These are phyloP conservation scores for Diacarnus erythraeanus DNA, from an alignment of 37 sponge, comb jelly and placozoan species.

Conservation along the genomic window DNA sequence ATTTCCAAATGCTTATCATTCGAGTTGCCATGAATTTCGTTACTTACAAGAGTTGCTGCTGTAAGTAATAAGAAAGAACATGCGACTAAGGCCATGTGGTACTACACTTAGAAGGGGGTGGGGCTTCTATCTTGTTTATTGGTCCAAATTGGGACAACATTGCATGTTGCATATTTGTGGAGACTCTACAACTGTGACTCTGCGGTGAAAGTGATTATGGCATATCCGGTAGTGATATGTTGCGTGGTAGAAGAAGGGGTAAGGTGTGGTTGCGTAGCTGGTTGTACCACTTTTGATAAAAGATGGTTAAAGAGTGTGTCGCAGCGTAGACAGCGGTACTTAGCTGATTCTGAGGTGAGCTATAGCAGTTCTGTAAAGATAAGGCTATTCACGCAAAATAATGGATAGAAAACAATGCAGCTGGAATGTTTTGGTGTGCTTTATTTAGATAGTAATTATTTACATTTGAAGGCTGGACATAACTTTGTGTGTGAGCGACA, in stretches of 20 bases:
- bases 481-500: conserved; percentile 75
- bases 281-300: conserved; percentile 49
- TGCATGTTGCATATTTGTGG: conserved; percentile 3
- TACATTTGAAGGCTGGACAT: conserved; percentile 56
- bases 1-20: conserved; percentile 13
- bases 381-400: too few relatives aligned
- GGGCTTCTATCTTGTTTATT: too few relatives aligned
- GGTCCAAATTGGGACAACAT: not conserved
- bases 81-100: too few relatives aligned
- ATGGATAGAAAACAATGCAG: too few relatives aligned
- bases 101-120: too few relatives aligned
- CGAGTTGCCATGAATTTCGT: not conserved
- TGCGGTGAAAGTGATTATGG: not conserved
- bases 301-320: conserved; percentile 36
- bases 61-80: too few relatives aligned
- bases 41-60: too few relatives aligned
- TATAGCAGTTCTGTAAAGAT: too few relatives aligned
- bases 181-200: too few relatives aligned
- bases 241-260: conserved; percentile 74
- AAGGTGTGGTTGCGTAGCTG: conserved; percentile 51
- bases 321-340: conserved; percentile 47
- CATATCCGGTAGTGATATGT: conserved; percentile 37
- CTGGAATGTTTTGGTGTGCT: conserved; percentile 28
- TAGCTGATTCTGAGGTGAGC: conserved; percentile 52
- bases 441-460: conserved; percentile 8